Percentiles rank a stretch among this genome's conserved stretches.
These are phyloP conservation scores for Tamias sibiricus DNA, from an alignment of 2,113 vertebrate genomes.

Conservation along the genomic window DNA sequence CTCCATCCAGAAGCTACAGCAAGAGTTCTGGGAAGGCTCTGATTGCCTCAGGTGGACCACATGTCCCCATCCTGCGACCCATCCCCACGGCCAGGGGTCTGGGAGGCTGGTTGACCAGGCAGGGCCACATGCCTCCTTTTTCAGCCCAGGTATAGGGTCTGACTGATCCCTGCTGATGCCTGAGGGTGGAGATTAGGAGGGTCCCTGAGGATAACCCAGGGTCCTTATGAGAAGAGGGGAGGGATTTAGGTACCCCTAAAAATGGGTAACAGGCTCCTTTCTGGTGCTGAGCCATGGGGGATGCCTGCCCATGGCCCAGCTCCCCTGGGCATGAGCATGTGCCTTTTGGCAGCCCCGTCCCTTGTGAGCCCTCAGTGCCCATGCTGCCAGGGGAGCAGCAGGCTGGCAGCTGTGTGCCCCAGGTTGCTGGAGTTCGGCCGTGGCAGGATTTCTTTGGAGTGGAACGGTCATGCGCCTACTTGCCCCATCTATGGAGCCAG, in stretches of 20 bases:
- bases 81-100: background rate
- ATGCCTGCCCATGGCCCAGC: background rate
- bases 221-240: background rate
- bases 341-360: background rate
- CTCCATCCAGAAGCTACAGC: background rate
- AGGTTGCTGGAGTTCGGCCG: background rate
- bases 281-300: background rate
- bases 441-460: background rate
- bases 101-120: background rate
- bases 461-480: background rate
- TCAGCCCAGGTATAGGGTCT: background rate
- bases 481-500: background rate
- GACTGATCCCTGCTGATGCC: background rate
- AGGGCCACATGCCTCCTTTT: background rate
- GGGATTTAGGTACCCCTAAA: background rate
- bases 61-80: background rate
- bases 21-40: background rate
- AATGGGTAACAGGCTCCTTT: background rate
- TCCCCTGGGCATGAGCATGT: background rate
- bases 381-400: no score
- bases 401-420: background rate
- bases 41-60: background rate
- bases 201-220: background rate
- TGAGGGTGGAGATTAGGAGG: background rate
- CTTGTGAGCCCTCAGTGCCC: no score